phyloP scores from a whole-genome alignment of 2,888 invertebrate species.

The Acleris emargana region DNA sequence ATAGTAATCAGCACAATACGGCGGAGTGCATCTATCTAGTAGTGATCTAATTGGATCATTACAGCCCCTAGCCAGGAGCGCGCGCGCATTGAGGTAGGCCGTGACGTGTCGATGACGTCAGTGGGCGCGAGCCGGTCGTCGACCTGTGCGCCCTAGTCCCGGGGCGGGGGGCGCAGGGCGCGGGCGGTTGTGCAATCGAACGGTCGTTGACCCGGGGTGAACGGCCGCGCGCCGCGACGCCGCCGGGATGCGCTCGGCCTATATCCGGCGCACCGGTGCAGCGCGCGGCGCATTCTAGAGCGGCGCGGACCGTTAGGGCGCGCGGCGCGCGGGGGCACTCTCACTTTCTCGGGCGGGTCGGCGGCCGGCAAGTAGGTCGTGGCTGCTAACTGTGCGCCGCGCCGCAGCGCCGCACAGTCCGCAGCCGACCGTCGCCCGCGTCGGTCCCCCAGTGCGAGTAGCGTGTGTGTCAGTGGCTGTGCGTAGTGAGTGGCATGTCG shows the following conservation, averaged over 20 bases:
- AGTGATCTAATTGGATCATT: constrained; percentile 67
- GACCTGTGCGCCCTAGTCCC: constrained; percentile 70
- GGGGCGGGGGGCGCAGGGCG: constrained; percentile 54
- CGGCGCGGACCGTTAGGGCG: constrained; percentile 80
- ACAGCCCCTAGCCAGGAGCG: constrained; percentile 80
- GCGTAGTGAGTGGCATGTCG: constrained; percentile 74
- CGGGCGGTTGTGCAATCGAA: constrained; percentile 78
- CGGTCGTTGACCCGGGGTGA: constrained; percentile 82
- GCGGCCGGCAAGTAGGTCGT: constrained; percentile 92
- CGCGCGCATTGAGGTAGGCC: constrained; percentile 84
- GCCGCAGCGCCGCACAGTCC: constrained; percentile 81
- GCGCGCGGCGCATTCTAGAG: constrained; percentile 82
- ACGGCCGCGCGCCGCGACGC: constrained; percentile 78
- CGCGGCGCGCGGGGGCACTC: constrained; percentile 73
- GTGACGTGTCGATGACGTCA: constrained; percentile 82
- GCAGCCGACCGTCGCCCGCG: constrained; percentile 85
- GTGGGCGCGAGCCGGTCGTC: constrained; percentile 72
- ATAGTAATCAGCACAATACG: constrained; percentile 27
- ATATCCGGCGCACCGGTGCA: constrained; percentile 83
- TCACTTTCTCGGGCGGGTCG: constrained; percentile 86
- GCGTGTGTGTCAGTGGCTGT: constrained; percentile 62
- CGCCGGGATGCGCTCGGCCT: constrained; percentile 84
- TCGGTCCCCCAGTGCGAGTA: constrained; percentile 73
- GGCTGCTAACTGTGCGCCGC: constrained; percentile 86
- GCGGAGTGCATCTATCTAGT: constrained; percentile 39